These are phyloP conservation scores for Eubucco bourcierii DNA, from an alignment of 2,113 vertebrate genomes.

Conservation along the genomic window DNA sequence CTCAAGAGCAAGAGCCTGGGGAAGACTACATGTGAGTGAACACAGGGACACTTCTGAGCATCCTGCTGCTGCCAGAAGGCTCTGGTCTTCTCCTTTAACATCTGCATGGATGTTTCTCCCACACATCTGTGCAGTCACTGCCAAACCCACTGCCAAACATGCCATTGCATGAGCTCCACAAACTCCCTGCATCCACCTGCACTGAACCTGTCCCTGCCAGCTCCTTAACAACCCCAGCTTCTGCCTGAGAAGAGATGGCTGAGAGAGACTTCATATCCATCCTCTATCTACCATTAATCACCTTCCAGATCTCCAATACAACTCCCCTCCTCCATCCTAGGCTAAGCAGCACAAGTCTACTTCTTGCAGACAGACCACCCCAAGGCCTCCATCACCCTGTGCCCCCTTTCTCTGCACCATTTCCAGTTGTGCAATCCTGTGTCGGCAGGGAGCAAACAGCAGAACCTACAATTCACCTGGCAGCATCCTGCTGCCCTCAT, in stretches of 20 bases:
- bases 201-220: neutral
- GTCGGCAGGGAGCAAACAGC: neutral
- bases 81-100: neutral
- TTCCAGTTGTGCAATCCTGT: neutral
- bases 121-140: neutral
- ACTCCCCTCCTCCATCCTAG: neutral
- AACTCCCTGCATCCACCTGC: neutral
- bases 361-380: neutral
- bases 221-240: neutral
- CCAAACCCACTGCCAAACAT: too few species aligned
- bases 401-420: rapidly evolving
- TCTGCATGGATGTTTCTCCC: rapidly evolving
- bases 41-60: neutral
- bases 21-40: rapidly evolving
- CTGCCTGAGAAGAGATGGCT: rapidly evolving
- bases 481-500: neutral
- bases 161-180: neutral
- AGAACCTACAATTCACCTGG: rapidly evolving
- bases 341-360: neutral
- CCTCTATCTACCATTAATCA: neutral
- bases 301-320: neutral
- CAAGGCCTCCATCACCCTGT: neutral
- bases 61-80: neutral
- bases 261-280: neutral
- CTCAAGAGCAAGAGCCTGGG: neutral